phyloP scores from a whole-genome alignment of 1,140 invertebrate species.

The Brachionus plicatilis region DNA sequence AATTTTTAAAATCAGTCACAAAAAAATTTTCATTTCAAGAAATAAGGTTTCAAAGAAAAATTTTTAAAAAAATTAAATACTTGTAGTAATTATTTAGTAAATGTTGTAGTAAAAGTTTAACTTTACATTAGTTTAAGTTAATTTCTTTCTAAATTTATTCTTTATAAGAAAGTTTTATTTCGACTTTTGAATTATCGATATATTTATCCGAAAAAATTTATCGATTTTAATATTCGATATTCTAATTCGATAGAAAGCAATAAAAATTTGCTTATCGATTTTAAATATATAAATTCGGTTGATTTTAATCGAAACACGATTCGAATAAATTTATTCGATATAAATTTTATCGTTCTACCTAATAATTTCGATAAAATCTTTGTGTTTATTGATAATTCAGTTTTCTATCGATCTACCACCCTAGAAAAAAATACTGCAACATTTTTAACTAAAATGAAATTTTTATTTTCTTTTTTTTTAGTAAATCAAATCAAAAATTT shows the following conservation, averaged over 20 bases:
- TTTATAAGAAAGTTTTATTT: not conserved
- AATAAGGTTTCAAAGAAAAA: not conserved
- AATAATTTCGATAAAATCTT: no score
- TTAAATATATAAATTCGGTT: not conserved
- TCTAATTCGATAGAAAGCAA: not conserved
- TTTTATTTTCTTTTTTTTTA: no score
- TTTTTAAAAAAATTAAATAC: not conserved
- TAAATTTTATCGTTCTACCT: no score
- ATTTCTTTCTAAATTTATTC: not conserved
- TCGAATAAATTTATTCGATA: no score
- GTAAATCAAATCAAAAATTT: no score
- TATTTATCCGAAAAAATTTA: not conserved
- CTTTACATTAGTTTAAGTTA: not conserved
- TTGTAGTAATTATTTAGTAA: not conserved
- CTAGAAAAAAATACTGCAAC: no score
- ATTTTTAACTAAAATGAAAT: no score
- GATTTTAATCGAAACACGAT: no score
- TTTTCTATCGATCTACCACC: no score
- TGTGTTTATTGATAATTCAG: no score
- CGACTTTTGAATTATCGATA: not conserved
- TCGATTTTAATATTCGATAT: not conserved
- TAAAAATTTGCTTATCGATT: not conserved
- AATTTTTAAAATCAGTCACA: not conserved
- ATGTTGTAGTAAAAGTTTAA: not conserved
- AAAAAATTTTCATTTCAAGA: not conserved